Base-by-base conservation (phyloP, 1,140 invertebrate species). In the Pararge aegeria region DNA sequence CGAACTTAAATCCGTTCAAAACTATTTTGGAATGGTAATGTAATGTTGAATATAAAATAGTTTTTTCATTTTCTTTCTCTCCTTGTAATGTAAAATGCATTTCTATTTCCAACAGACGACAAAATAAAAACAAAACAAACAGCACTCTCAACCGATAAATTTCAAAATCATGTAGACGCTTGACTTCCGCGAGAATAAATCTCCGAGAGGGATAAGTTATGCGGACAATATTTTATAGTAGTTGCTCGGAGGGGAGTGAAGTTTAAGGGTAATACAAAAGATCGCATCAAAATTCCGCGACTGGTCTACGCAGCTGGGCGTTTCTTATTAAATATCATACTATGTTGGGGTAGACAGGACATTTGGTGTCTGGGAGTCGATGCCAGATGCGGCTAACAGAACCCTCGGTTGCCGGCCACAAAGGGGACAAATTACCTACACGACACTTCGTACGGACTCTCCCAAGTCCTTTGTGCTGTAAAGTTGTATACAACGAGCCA, bases 271-370 rank as follows among this genome's bases (percentile, higher is more conserved):
- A 69, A 72, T 65, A 78, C 70, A 69, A 73, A 74, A 68, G 64
- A 68, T 53, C 55, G 62, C 66, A 80, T 84, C 75, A 74, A 68
- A 56, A 78, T 78, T 80, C 55, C 51, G 67, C 76, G 68, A 70
- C 58, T 61, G 38, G 60, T n/a, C 19, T 38, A 37, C 42, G 56
- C 21, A 49, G 55, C 38, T 40, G 52, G 55, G 40, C 50, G 51
- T 57, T 56, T 65, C 62, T 74, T 76, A 75, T 78, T 79, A 78
- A 79, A 80, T 75, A 70, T 62, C 42, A 49, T 55, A 71, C 73
- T 67, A 64, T 68, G 62, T 69, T 10, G 20, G 34, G 4, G 21
- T 13, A 24, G 10, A 19, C 13, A 24, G 2, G 7, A 54, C 13
- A 40, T 12, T 53, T 40, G 21, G 21, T 20, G 4, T 53, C 10